Evolutionary conservation across 2,797 vertebrate genomes (phyloP), one percentile per base, ranked within the genome.

Genomic region (Odontamblyopus lacepedii): DNA sequence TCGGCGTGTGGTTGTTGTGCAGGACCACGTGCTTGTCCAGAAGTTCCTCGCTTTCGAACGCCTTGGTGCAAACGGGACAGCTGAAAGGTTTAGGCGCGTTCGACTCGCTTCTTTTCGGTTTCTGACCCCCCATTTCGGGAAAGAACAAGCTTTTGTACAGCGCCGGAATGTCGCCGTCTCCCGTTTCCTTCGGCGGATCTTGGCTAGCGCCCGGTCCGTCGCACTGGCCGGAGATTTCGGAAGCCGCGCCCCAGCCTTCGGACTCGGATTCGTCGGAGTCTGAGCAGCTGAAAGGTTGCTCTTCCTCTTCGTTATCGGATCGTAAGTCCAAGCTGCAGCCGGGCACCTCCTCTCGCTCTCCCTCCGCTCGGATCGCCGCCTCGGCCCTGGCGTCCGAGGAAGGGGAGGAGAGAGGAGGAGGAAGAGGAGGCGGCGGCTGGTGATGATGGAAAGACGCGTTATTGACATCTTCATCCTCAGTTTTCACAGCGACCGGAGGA

Each of bases 81-180:
- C 29, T 41, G 38, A 23, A 41, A 12, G 62, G 62, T 63, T 63
- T 44, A 1, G 35, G 19, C n/a, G 7, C 32, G 2, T 4, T 6
- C 1, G 35, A 23, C 2, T 41, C 35, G n/a, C 6, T 26, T 19
- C 6, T 19, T n/a, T 38, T 38, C 18, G 7, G 18, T 16, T 2
- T 63, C 18, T 63, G n/a, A n/a, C 8, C 38, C 1, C 5, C 19
- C 9, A 26, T 6, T 13, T 63, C 62, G 0, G 38, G n/a, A 19
- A 41, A 41, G 3, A 63, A 63, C 62, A 63, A 8, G 38, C n/a
- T 63, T 44, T 44, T 63, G 11, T 63, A 63, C 11, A 63, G 62
- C 2, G 62, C 62, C 1, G 62, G 63, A 3, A 48, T 50, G 13
- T 48, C 41, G 16, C 41, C 41, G 2, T 50, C 63, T 9, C 12